Evolutionary conservation across 1,140 invertebrate genomes (phyloP), one percentile per base, ranked within the genome.

Genomic region (Ceratina calcarata): DNA sequence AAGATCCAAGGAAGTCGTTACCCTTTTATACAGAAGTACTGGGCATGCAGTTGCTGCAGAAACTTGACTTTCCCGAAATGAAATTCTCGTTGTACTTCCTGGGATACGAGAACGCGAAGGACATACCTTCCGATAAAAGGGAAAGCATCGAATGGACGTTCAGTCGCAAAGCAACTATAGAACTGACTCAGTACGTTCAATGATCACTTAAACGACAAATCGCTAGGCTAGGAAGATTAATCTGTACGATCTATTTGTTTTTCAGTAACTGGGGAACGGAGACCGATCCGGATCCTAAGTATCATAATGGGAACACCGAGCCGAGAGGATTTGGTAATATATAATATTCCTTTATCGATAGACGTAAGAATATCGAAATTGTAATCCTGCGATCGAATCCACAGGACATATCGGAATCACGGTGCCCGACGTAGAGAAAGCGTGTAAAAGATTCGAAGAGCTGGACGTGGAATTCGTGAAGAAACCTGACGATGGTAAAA

Each of bases 11-110:
- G 86, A 95, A 95, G 79, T 97, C 97, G 0, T 90, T 99, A 53
- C 96, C 97, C 45, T 99, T 99, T 91, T 99, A 99, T 91, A 97
- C 97, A 0, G 94, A 96, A 81, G 96, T 99, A 3, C 92, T 99
- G 6, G 98, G 98, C 18, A 99, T 99, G 98, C 96, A 95, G 4
- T 93, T 99, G 20, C 91, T 99, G 61, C 96, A 97, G 82, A 98
- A 98, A 90, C 90, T 98, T 6, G 97, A 99, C 90, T 98, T 99
- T 91, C 96, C 97, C 0, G 95, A 95, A 77, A 96, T 97, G 95
- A 97, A 98, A 91, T 99, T 99, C 90, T 97, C 97, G 0, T 86
- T 99, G 0, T 99, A 97, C 92, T 99, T 99, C 88, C 95, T 99
- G 96, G 98, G 98, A 4, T 99, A 97, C 93, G 98, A 98, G 91